Base-by-base conservation (phyloP, 2,113 vertebrate species). In the Sakesphorus luctuosus region DNA sequence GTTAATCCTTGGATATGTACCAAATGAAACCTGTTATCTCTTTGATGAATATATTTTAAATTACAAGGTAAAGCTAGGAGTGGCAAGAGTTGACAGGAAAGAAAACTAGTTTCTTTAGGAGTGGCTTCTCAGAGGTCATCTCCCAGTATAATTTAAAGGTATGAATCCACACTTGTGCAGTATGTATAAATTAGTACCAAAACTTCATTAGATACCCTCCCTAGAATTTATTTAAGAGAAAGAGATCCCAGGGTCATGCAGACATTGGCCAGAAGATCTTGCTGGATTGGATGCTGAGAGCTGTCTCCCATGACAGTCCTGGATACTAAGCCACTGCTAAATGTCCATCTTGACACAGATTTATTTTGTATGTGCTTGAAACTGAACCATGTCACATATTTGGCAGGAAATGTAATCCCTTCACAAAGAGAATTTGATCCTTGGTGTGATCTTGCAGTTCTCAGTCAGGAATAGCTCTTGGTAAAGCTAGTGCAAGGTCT, bases 321-420 rank as follows among this genome's bases (percentile, higher is more conserved):
- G 85, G 68, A 81, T 72, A 73, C 68, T 92, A 93, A 96, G 72
- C 85, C 72, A 92, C 49, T 84, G 76, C 44, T 94, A 92, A 91
- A 96, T 40, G 47, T 81, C 93, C 94, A 79, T 92, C 79, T 87
- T 92, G 90, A 94, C 19, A 26, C 50, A 89, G 84, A 91, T 93
- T 91, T 93, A 49, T 82, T 96, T 55, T 69, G 44, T 92, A 43
- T 62, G 56, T 58, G 58, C 68, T 95, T 86, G 68, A 93, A 96
- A 94, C 65, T 35, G 85, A 96, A 93, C 82, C 52, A 40, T 95
- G 79, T 94, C 90, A 94, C 52, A 84, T 72, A 84, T 92, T 94
- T 95, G 90, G 94, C 92, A 94, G 93, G 69, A 94, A 86, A 53
- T 38, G 35, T 96, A 96, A 96, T 96, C 92, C 88, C 49, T 90